A percentile compares a stretch with the other conserved stretches of the same genome.
phyloP scores from a whole-genome alignment of 2,888 invertebrate species.

The Cactoblastis cactorum region DNA sequence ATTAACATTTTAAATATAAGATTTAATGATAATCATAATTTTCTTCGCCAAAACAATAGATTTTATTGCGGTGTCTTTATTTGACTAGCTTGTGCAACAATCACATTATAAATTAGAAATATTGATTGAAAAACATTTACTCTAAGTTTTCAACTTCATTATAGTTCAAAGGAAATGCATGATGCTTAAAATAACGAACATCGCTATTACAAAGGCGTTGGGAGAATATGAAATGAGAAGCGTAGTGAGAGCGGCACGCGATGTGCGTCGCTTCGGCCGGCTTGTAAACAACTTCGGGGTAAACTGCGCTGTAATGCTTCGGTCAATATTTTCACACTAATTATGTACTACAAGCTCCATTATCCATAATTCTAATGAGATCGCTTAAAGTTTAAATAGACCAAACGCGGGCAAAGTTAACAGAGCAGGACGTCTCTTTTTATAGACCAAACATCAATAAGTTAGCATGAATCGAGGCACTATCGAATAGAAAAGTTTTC shows the following conservation, averaged over 20 bases:
- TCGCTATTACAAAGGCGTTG: conserved; percentile 27
- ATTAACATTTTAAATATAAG: not conserved
- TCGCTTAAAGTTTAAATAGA: conserved; percentile 1
- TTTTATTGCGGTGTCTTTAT: not conserved
- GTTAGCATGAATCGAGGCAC: conserved; percentile 8
- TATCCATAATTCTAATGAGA: not conserved
- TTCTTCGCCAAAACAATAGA: not conserved
- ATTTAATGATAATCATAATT: not conserved
- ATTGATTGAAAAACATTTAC: not conserved
- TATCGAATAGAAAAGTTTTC: conserved; percentile 32
- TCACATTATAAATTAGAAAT: not conserved
- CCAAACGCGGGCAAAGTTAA: not conserved
- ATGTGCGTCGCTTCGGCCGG: conserved; percentile 35
- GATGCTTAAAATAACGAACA: conserved; percentile 10
- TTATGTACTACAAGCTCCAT: conserved; percentile 17
- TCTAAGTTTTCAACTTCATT: not conserved
- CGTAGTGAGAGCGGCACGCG: conserved; percentile 52
- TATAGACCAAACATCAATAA: conserved; percentile 11
- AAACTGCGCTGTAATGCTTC: conserved; percentile 31
- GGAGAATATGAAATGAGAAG: conserved; percentile 46
- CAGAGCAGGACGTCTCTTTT: not conserved
- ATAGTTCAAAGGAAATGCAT: conserved; percentile 2
- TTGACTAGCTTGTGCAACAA: not conserved
- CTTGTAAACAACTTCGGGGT: conserved; percentile 15
- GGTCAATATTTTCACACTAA: conserved; percentile 35